Base-by-base conservation (phyloP, 1,140 invertebrate genomes). In the Hylaeus anthracinus region DNA sequence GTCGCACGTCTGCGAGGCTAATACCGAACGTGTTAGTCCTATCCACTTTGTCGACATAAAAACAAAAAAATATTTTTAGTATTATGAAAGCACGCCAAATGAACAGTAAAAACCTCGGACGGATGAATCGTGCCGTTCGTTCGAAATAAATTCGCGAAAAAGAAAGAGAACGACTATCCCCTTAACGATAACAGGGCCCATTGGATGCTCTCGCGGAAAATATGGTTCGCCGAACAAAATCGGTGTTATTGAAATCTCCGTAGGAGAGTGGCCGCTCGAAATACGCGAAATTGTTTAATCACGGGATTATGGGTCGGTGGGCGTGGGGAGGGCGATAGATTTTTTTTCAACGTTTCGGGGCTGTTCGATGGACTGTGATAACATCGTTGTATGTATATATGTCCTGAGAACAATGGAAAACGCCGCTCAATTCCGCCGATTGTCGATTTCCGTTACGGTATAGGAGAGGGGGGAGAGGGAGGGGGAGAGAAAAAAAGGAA, bases 341-440 rank as follows among this genome's bases (percentile, higher is more conserved):
- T 53, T 48, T 51, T 51, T 60, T 75, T 58, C 26, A 2, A 8
- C 37, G 45, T 67, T 67, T 58, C 51, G 26, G 12, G 26, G 45
- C 37, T 12, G 51, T 12, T 45, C 64, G 26, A 67, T 76, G 45
- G 66, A 67, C 51, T 15, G 53, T 41, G 43, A 76, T 67, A 67
- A 67, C 15, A 58, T 56, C 51, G 15, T 45, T 60, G 41, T 55
- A 10, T 56, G 41, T 80, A 37, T 60, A 26, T 55, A 10, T 56
- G 41, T 80, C 53, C 63, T 45, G 6, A 9, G 43, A 15, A 43
- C 10, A 39, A 4, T 45, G 61, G 1, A 15, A 65, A 45, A 55
- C 41, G 14, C 37, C 53, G 37, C 26, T 43, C n/a, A 1, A 39
- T 74, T 65, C 53, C 12, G 26, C 51, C 39, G 43, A 8, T 37